Percentiles rank a stretch among this genome's conserved stretches.
Conservation (phyloP, 2,888 invertebrate species). For the Drosophila cognata region DNA sequence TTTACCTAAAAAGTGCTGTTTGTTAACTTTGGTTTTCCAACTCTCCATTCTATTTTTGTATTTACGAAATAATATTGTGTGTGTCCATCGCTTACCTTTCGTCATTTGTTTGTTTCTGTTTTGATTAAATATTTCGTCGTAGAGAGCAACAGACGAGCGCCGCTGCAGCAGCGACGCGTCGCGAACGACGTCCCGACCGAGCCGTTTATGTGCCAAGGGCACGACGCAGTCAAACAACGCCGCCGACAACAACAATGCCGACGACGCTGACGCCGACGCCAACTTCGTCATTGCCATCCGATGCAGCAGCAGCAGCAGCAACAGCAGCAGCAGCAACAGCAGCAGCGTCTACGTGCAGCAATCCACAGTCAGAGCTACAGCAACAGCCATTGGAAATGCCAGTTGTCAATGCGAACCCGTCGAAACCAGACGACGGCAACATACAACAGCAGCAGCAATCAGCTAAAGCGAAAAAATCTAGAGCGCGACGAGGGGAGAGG, state of each 20-base stretch:
- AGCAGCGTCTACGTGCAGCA: constrained; percentile 29
- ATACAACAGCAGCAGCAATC: constrained; percentile 23
- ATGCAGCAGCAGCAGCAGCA: constrained; percentile 25
- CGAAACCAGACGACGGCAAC: constrained; percentile 72
- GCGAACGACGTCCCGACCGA: constrained; percentile 89
- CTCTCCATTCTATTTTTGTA: constrained; percentile 8
- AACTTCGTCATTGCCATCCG: constrained; percentile 23
- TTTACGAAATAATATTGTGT: constrained; percentile 66
- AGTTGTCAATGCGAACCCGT: constrained; percentile 70
- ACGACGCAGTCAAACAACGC: constrained; percentile 86
- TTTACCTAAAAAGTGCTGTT: background rate
- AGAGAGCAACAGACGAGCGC: constrained; percentile 58
- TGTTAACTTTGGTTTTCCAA: constrained; percentile 5
- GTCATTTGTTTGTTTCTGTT: constrained; percentile 60
- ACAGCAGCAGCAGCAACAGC: constrained; percentile 28
- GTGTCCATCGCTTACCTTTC: constrained; percentile 45
- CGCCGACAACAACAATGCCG: constrained; percentile 72
- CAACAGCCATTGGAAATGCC: constrained; percentile 55
- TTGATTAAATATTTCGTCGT: constrained; percentile 73
- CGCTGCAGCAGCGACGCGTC: constrained; percentile 75
- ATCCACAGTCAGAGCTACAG: constrained; percentile 63
- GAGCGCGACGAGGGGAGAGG: constrained; percentile 71
- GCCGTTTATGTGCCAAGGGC: constrained; percentile 92
- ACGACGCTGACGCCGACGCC: constrained; percentile 34
- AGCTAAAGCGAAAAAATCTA: constrained; percentile 61